A percentile compares a stretch with the other conserved stretches of the same genome.
Conservation (phyloP, 2,888 invertebrate genomes). For the Cephus sareptanus region DNA sequence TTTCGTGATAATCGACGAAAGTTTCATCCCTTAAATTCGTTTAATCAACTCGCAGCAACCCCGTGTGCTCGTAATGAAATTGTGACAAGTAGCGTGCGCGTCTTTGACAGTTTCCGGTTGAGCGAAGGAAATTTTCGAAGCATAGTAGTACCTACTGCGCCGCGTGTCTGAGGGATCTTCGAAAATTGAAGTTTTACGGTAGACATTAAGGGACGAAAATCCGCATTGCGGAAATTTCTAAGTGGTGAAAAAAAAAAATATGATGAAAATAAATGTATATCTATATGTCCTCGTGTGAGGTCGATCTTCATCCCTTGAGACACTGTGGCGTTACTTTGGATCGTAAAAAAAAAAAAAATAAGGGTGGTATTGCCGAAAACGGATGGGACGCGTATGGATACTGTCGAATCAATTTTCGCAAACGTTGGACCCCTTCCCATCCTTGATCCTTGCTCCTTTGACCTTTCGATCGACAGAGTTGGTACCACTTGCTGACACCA, state of each 20-base stretch:
- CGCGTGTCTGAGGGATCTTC: not conserved
- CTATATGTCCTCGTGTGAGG: not conserved
- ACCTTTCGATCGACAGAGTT: not conserved
- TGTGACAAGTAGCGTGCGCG: not conserved
- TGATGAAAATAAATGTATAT: not conserved
- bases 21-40: not conserved
- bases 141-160: not conserved
- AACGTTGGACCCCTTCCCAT: not conserved
- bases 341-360: not conserved
- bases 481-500: not conserved
- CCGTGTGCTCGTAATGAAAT: not conserved
- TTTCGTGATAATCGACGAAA: not conserved
- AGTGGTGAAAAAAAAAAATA: too few relatives aligned
- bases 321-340: not conserved
- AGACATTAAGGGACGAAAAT: not conserved
- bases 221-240: not conserved
- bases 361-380: not conserved
- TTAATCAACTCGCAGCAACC: not conserved
- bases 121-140: not conserved
- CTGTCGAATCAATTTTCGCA: not conserved
- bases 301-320: not conserved
- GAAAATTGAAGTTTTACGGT: not conserved
- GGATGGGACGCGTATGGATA: not conserved
- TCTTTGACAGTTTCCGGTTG: not conserved
- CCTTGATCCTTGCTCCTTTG: not conserved